Base-by-base conservation (phyloP, 37 sponge, comb jelly and placozoan genomes). In the Halisarca cf. caerulea region DNA sequence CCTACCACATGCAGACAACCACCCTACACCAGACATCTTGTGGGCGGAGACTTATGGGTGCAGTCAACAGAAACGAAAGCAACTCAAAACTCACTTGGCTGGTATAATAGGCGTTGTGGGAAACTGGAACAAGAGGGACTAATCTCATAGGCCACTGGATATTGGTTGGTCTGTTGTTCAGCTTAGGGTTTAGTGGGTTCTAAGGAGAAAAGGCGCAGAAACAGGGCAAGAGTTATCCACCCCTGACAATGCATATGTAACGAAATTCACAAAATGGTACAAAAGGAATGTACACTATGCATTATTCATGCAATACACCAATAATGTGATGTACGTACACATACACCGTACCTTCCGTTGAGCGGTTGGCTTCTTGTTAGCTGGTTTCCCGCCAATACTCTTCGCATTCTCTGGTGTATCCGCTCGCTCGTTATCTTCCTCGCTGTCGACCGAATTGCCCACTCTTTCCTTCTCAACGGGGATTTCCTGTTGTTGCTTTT, bases 1-100 rank as follows among this genome's bases (percentile, higher is more conserved):
- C 64, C 64, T 62, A 62, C 64, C 64, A 62, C 64, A 62, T 62
- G 17, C 57, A 55, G 57, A 55, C n/a, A n/a, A n/a, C n/a, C n/a
- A n/a, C n/a, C n/a, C 51, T 11, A 47, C 51, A 47, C 9, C 11
- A 11, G 51, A 47, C 11, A 47, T 6, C 51, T 14, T 47, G 51
- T 47, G 51, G 51, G 51, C 51, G 51, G 51, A 47, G 51, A 14
- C 11, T 47, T 6, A 14, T 6, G 11, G 51, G 51, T 47, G 51
- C 11, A 11, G 51, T 47, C 9, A 47, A 47, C 51, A 11, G 51
- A 14, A 47, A 47, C 11, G 51, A 11, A 14, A 11, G 11, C 51
- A 11, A 47, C 6, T 11, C 20, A 61, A 9, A 23, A 61, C 69
- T 68, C 69, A 68, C 69, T 68, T 68, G 69, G 35, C 35, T 68